Evolutionary conservation across 1,140 invertebrate species (phyloP).

Genomic region (Stegodyphus mimosarum): DNA sequence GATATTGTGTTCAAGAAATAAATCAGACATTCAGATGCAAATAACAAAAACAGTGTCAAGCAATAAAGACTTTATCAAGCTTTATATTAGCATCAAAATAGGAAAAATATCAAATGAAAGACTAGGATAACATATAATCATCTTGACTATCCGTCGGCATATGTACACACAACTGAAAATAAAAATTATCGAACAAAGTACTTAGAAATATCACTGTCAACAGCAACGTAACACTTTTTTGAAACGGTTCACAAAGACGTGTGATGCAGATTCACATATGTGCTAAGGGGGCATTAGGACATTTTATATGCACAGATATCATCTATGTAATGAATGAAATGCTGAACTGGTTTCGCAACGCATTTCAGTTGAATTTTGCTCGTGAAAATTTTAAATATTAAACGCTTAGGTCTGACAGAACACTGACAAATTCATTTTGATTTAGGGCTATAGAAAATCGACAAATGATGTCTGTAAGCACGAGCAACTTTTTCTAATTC

Average conservation of each 20-base stretch:
- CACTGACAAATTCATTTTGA: too few species aligned
- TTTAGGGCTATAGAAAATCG: too few species aligned
- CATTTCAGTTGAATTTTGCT: too few species aligned
- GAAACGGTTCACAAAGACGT: slow-evolving; percentile 33
- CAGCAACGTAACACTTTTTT: slow-evolving; percentile 34
- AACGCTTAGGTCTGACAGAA: too few species aligned
- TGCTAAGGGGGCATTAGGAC: too few species aligned
- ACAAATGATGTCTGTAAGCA: too few species aligned
- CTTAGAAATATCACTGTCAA: slow-evolving; percentile 46
- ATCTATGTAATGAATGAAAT: too few species aligned
- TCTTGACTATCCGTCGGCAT: slow-evolving; percentile 48
- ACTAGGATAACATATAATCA: slow-evolving; percentile 58
- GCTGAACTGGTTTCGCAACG: too few species aligned
- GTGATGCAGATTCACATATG: slow-evolving; percentile 1
- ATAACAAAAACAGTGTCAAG: not conserved
- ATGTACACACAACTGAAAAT: slow-evolving; percentile 35
- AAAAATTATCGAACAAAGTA: slow-evolving; percentile 19
- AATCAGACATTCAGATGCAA: too few species aligned
- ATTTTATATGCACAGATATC: too few species aligned
- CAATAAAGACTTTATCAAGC: slow-evolving; percentile 60
- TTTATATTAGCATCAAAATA: slow-evolving; percentile 58
- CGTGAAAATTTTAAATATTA: too few species aligned
- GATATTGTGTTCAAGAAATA: too few species aligned
- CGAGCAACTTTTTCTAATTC: not conserved
- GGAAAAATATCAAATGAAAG: slow-evolving; percentile 61